Conservation (phyloP, 2,113 vertebrate genomes). For the Thamnaconus septentrionalis region DNA sequence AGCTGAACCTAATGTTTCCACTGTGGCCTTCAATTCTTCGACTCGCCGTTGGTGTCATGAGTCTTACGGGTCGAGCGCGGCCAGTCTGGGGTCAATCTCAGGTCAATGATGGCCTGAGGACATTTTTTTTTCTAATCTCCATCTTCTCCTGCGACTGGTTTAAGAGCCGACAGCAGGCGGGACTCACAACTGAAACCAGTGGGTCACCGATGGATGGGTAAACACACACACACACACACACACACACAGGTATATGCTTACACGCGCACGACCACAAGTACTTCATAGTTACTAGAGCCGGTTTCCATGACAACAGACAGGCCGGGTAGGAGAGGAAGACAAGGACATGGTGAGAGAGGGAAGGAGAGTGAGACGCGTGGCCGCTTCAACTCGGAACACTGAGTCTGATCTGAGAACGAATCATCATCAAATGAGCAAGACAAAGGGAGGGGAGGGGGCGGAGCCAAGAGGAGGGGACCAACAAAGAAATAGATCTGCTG, state of each 20-base stretch:
- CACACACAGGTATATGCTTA: background rate
- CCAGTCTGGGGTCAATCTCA: background rate
- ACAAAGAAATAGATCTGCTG: slow-evolving; percentile 1
- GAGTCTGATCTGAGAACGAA: slow-evolving; percentile 53
- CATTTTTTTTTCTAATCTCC: slow-evolving; percentile 1
- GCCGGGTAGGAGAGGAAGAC: slow-evolving; percentile 27
- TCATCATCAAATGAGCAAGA: slow-evolving; percentile 36
- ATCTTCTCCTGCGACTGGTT: slow-evolving; percentile 22
- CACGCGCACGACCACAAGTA: slow-evolving; percentile 36
- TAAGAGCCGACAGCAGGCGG: slow-evolving; percentile 32
- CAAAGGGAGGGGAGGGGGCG: slow-evolving; percentile 15
- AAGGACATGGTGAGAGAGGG: slow-evolving; percentile 7
- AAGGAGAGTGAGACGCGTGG: slow-evolving; percentile 21
- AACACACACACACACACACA: slow-evolving; percentile 26
- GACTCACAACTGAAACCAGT: slow-evolving; percentile 49
- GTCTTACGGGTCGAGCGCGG: too few species aligned
- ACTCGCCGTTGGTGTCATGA: too few species aligned
- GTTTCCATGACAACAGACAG: slow-evolving; percentile 81
- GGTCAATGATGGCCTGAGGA: slow-evolving; percentile 46
- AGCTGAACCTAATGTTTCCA: too few species aligned
- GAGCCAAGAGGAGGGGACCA: slow-evolving; percentile 34
- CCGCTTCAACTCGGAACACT: slow-evolving; percentile 39
- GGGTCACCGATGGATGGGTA: slow-evolving; percentile 50
- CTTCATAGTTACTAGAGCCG: slow-evolving; percentile 68
- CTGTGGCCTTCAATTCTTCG: too few species aligned